These are phyloP conservation scores for Peromyscus maniculatus DNA, from an alignment of 2,113 vertebrate genomes.

Conservation along the genomic window DNA sequence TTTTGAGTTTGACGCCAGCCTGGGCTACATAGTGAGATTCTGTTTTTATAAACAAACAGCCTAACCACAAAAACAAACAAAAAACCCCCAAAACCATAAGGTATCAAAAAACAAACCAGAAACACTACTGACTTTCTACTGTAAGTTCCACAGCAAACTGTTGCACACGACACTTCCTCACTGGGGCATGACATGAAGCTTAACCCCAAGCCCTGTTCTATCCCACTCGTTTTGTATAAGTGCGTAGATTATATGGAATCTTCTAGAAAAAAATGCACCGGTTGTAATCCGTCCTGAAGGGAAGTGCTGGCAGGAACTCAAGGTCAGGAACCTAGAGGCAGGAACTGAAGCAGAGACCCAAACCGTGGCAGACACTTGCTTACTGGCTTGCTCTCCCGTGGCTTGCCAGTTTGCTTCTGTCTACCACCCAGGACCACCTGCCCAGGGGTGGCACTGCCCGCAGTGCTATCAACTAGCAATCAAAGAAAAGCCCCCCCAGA, in stretches of 20 bases:
- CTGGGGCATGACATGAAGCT: neutral
- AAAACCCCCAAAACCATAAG: neutral
- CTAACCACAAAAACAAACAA: neutral
- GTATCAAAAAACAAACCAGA: neutral
- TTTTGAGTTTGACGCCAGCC: neutral
- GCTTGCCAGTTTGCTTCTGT: neutral
- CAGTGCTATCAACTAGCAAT: neutral
- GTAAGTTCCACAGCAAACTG: neutral
- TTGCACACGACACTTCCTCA: neutral
- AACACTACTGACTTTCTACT: neutral
- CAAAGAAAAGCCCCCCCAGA: no score
- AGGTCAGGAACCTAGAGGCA: neutral
- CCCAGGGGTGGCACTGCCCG: neutral
- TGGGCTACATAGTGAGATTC: neutral
- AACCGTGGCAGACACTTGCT: rapidly evolving
- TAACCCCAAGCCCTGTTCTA: neutral
- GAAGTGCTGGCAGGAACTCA: neutral
- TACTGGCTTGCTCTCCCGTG: neutral
- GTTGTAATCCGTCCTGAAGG: neutral
- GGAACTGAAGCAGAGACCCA: neutral
- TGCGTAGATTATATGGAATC: neutral
- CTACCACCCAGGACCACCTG: no score
- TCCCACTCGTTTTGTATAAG: neutral
- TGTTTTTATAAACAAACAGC: neutral
- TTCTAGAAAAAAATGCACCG: constrained; percentile 31